Evolutionary conservation across 2,888 invertebrate species (phyloP), one percentile per base, ranked within the genome.

Genomic region (Apeira syringaria): DNA sequence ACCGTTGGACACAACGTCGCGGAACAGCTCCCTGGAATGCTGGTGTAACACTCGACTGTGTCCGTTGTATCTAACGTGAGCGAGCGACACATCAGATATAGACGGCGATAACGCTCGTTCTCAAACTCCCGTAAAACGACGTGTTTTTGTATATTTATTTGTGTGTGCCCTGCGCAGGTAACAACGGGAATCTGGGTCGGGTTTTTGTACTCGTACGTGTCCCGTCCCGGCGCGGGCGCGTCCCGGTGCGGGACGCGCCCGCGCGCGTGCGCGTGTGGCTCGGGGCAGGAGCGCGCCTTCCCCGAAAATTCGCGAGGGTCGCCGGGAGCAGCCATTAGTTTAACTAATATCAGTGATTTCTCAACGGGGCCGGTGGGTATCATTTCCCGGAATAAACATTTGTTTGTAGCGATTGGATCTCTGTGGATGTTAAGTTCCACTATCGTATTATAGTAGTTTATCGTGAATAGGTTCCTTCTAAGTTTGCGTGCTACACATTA

Each of bases 251-350:
- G n/a, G n/a, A n/a, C n/a, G n/a, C n/a, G n/a, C n/a, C n/a, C n/a
- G n/a, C n/a, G n/a, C n/a, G n/a, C n/a, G n/a, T n/a, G n/a, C n/a
- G n/a, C n/a, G n/a, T n/a, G n/a, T n/a, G n/a, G n/a, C n/a, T n/a
- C n/a, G n/a, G n/a, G n/a, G n/a, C n/a, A n/a, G n/a, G n/a, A n/a
- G n/a, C n/a, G n/a, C n/a, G 22, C 44, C 49, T 72, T 72, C 72
- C 47, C 47, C 59, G 72, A 70, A 72, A 32, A 41, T 53, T 59
- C 36, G 60, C 59, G 50, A 50, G 42, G 40, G 47, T 25, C 24
- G 43, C 37, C 3, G 36, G 49, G 51, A 9, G 47, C 35, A 30
- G 57, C 40, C 56, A 65, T 68, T 57, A 35, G 51, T 67, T 61
- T 54, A 18, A 40, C 36, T 53, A 59, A 56, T 56, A 56, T 53